These are phyloP conservation scores for Diplogasteroides magnus DNA, from an alignment of 1,140 invertebrate genomes.

Conservation along the genomic window DNA sequence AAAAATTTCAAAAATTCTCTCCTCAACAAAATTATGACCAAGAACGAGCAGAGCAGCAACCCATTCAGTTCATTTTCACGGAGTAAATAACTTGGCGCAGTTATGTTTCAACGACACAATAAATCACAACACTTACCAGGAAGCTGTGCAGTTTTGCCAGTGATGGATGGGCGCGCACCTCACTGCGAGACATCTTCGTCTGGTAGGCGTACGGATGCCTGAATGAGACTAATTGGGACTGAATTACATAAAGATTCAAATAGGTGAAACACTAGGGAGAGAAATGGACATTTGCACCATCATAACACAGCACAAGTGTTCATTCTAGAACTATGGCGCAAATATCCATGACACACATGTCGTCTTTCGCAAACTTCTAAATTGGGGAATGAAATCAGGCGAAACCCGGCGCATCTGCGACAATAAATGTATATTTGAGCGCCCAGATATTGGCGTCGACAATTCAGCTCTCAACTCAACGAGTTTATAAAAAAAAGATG, in stretches of 20 bases:
- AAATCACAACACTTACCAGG: slow-evolving; percentile 13
- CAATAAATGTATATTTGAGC: no score
- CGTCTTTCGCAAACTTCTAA: no score
- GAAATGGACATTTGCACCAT: no score
- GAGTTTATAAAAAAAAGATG: no score
- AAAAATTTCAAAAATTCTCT: slow-evolving; percentile 1
- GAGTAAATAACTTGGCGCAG: not conserved
- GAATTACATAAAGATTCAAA: not conserved
- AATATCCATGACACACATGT: no score
- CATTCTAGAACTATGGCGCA: no score
- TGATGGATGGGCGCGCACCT: slow-evolving; percentile 25
- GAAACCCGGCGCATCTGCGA: no score
- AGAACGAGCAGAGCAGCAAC: not conserved
- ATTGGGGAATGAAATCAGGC: no score
- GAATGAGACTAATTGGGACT: not conserved
- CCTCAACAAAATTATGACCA: slow-evolving; percentile 11
- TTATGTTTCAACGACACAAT: slow-evolving; percentile 2
- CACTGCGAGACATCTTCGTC: slow-evolving; percentile 33
- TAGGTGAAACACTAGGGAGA: not conserved
- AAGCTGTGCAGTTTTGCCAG: slow-evolving; percentile 35
- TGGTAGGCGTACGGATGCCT: slow-evolving; percentile 31
- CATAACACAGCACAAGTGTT: no score
- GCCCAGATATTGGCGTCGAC: no score
- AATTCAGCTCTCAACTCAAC: no score
- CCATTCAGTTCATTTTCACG: not conserved